Percentiles rank a stretch among this genome's conserved stretches.
phyloP scores from a whole-genome alignment of 2,888 invertebrate species.

The Ophion costatus region DNA sequence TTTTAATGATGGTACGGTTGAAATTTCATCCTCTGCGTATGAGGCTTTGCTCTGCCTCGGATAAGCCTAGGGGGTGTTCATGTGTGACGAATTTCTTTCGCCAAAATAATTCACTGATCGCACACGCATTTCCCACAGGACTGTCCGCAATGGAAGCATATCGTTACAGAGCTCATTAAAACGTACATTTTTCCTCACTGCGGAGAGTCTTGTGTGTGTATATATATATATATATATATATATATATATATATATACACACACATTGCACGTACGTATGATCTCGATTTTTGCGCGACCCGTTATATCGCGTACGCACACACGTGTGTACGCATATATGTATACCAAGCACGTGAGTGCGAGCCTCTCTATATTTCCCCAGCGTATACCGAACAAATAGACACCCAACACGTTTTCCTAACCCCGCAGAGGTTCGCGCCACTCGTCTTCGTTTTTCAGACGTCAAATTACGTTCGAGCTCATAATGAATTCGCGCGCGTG shows the following conservation, averaged over 20 bases:
- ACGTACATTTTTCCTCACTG: conserved; percentile 14
- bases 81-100: conserved; percentile 3
- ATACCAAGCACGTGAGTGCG: conserved; percentile 5
- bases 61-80: neutral
- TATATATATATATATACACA: no score
- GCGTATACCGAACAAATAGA: conserved; percentile 47
- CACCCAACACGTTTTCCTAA: conserved; percentile 23
- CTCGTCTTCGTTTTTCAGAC: neutral
- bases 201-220: no score
- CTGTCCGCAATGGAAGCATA: neutral
- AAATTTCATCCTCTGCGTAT: neutral
- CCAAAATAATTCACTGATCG: conserved; percentile 19
- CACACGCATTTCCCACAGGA: neutral
- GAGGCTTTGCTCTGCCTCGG: no score
- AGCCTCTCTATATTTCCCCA: conserved; percentile 54
- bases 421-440: neutral
- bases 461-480: neutral
- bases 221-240: no score
- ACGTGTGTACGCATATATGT: conserved; percentile 6
- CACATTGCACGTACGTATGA: neutral
- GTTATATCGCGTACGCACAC: neutral
- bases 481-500: neutral
- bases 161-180: conserved; percentile 43
- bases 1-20: neutral
- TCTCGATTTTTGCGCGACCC: neutral